phyloP scores from a whole-genome alignment of 2,113 vertebrate genomes.

The Carassius gibelio region DNA sequence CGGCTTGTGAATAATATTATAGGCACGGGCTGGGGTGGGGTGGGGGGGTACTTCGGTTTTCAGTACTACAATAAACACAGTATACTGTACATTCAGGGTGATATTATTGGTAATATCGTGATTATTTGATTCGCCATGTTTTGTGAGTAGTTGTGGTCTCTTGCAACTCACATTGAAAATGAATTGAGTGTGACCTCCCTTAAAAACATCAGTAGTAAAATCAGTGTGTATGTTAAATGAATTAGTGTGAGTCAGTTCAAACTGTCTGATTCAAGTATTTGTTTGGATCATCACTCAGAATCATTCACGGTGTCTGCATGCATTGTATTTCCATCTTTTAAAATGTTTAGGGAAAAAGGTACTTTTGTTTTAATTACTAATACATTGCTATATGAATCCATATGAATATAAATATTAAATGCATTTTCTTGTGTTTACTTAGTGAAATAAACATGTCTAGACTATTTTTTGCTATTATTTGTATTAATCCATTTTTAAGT shows the following conservation, averaged over 20 bases:
- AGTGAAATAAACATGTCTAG: not conserved
- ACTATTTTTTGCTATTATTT: not conserved
- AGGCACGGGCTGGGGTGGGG: slow-evolving; percentile 56
- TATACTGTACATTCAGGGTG: not conserved
- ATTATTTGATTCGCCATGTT: not conserved
- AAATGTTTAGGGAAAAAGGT: not conserved
- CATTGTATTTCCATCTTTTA: not conserved
- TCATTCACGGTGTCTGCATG: not conserved
- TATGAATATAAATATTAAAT: not conserved
- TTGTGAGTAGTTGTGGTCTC: not conserved
- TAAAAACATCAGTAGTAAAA: not conserved
- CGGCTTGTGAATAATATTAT: slow-evolving; percentile 70
- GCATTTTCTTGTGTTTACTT: not conserved
- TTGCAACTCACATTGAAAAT: not conserved
- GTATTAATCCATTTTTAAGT: not conserved
- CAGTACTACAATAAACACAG: not conserved
- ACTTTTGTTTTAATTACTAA: too few species aligned
- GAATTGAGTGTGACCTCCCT: not conserved
- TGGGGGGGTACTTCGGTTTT: slow-evolving; percentile 15
- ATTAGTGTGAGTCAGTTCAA: not conserved
- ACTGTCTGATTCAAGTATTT: not conserved
- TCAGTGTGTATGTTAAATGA: not conserved
- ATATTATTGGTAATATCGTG: not conserved
- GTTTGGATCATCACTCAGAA: not conserved
- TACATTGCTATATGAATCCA: not conserved